phyloP scores from a whole-genome alignment of 2,113 vertebrate species.

The Callaeas wilsoni region DNA sequence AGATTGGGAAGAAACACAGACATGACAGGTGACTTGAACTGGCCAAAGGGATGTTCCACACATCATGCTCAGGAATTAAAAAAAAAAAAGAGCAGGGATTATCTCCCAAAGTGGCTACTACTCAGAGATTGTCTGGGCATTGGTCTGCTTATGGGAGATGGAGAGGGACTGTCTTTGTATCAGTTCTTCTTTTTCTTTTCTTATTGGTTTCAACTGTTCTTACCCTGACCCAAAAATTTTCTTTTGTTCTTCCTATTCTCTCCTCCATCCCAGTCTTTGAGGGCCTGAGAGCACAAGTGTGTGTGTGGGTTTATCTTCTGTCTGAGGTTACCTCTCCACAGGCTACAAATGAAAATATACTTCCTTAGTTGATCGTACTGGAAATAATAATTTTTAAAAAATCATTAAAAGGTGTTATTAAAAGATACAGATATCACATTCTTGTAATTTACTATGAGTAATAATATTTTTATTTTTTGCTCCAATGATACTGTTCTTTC shows the following conservation, averaged over 20 bases:
- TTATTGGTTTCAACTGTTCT: not conserved
- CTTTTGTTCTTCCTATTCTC: not conserved
- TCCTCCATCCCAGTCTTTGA: not conserved
- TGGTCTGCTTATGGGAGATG: not conserved
- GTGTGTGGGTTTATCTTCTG: not conserved
- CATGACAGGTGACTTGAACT: not conserved
- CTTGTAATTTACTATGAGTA: not conserved
- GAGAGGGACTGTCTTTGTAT: not conserved
- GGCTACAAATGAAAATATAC: not conserved
- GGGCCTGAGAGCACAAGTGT: not conserved
- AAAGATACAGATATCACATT: fast-evolving
- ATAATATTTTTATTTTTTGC: not conserved
- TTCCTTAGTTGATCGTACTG: not conserved
- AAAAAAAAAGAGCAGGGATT: not conserved
- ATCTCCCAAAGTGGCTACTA: not conserved
- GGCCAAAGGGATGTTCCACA: not conserved
- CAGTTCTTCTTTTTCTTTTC: not conserved
- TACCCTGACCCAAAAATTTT: not conserved
- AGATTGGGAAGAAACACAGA: fast-evolving
- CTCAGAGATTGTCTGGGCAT: not conserved
- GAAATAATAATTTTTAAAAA: not conserved
- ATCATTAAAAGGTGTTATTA: too few species aligned
- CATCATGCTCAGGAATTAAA: not conserved
- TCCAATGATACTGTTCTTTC: not conserved
- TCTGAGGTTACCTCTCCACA: not conserved